Evolutionary conservation across 2,888 invertebrate species (phyloP).

Genomic region (Meta bourneti): DNA sequence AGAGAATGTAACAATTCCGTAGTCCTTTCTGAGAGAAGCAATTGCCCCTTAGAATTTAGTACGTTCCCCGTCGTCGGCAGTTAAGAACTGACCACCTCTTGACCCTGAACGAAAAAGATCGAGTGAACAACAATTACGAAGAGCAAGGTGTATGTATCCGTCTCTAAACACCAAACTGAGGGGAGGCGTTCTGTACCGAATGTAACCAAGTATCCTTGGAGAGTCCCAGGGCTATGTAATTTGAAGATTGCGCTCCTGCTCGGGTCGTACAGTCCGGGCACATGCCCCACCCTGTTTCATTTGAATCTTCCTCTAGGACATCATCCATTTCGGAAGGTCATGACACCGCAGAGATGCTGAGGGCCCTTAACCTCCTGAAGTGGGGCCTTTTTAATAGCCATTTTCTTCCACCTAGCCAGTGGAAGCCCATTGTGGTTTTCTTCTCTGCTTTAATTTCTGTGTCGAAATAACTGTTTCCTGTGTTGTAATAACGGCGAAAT

Average conservation of each 20-base stretch:
- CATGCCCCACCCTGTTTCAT: constrained; percentile 73
- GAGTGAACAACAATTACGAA: constrained; percentile 34
- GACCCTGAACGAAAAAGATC: constrained; percentile 51
- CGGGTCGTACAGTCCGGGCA: constrained; percentile 52
- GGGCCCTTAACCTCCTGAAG: constrained; percentile 57
- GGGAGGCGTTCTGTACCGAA: constrained; percentile 60
- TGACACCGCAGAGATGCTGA: constrained; percentile 47
- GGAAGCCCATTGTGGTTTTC: neutral
- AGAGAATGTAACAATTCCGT: no score
- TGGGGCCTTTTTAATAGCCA: constrained; percentile 45
- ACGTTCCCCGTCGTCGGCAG: constrained; percentile 16
- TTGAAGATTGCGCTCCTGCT: constrained; percentile 52
- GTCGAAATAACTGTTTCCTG: no score
- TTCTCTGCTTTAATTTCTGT: neutral
- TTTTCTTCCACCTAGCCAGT: constrained; percentile 30
- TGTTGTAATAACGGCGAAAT: no score
- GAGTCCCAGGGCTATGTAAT: constrained; percentile 49
- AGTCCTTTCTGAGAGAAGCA: no score
- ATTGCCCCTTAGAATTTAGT: neutral
- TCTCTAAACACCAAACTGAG: constrained; percentile 27
- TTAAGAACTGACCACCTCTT: constrained; percentile 57
- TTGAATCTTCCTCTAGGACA: constrained; percentile 72
- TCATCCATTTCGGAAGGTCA: constrained; percentile 69
- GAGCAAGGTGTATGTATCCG: constrained; percentile 60
- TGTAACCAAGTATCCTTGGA: constrained; percentile 66